A percentile compares a stretch with the other conserved stretches of the same genome.
These are phyloP conservation scores for Papilio polytes DNA, from an alignment of 1,140 invertebrate genomes.

Conservation along the genomic window DNA sequence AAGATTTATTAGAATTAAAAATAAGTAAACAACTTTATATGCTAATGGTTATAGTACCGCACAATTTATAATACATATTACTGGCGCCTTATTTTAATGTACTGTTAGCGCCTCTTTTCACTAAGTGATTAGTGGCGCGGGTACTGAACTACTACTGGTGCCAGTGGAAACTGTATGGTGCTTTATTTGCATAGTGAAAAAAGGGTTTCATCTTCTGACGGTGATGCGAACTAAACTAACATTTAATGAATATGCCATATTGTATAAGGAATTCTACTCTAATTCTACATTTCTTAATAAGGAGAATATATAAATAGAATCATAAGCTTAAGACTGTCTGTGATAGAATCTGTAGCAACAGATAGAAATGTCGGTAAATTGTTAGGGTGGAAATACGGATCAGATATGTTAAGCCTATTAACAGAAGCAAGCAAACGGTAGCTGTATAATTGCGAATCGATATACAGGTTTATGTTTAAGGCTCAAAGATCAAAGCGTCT, in stretches of 20 bases:
- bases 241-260: too few relatives aligned
- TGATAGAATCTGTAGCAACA: not conserved
- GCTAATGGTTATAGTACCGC: not conserved
- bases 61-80: not conserved
- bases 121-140: not conserved
- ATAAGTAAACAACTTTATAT: constrained; percentile 1
- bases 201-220: not conserved
- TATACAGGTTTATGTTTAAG: too few relatives aligned
- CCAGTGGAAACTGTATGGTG: not conserved
- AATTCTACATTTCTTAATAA: not conserved
- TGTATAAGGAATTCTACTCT: not conserved
- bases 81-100: not conserved
- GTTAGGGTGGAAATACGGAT: not conserved
- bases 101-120: not conserved
- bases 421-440: not conserved
- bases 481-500: too few relatives aligned
- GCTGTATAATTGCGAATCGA: too few relatives aligned
- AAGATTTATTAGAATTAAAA: too few relatives aligned
- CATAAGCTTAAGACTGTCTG: not conserved
- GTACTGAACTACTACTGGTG: not conserved
- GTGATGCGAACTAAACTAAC: too few relatives aligned
- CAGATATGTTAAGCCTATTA: not conserved
- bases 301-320: not conserved
- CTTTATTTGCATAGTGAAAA: not conserved
- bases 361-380: not conserved